Evolutionary conservation across 2,797 vertebrate species (phyloP).

Genomic region (Hapalemur alaotrensis): DNA sequence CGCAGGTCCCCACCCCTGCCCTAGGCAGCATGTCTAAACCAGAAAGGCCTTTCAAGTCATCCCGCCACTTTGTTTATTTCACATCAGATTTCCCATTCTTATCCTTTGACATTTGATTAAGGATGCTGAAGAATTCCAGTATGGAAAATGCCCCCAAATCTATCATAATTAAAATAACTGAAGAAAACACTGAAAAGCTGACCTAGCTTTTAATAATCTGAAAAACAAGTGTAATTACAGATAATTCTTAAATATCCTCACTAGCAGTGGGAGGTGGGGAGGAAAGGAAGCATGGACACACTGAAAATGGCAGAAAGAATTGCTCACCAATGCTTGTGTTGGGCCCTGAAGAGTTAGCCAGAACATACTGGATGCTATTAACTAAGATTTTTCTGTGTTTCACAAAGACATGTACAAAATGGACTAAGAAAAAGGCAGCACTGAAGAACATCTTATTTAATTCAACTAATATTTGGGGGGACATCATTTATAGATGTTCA

Average conservation of each 20-base stretch:
- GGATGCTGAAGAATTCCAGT: neutral
- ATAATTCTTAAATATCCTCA: neutral
- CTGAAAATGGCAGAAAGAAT: neutral
- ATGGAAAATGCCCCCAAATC: neutral
- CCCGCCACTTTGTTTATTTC: neutral
- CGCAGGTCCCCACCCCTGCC: neutral
- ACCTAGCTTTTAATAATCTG: neutral
- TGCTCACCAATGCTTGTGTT: neutral
- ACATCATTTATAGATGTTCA: neutral
- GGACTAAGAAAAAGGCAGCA: neutral
- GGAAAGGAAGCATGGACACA: neutral
- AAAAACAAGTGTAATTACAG: neutral
- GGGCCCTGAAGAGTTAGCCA: neutral
- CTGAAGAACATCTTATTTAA: neutral
- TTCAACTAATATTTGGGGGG: neutral
- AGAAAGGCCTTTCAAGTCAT: neutral
- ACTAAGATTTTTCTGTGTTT: neutral
- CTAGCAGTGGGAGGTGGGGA: neutral
- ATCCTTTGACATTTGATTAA: neutral
- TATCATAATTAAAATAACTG: neutral
- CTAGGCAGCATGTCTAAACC: slow-evolving; percentile 17
- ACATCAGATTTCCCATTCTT: neutral
- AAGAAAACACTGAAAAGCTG: neutral
- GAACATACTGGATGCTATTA: neutral
- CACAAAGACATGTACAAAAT: neutral